These are phyloP conservation scores for Zosterops lateralis DNA, from an alignment of 2,113 vertebrate genomes.

Conservation along the genomic window DNA sequence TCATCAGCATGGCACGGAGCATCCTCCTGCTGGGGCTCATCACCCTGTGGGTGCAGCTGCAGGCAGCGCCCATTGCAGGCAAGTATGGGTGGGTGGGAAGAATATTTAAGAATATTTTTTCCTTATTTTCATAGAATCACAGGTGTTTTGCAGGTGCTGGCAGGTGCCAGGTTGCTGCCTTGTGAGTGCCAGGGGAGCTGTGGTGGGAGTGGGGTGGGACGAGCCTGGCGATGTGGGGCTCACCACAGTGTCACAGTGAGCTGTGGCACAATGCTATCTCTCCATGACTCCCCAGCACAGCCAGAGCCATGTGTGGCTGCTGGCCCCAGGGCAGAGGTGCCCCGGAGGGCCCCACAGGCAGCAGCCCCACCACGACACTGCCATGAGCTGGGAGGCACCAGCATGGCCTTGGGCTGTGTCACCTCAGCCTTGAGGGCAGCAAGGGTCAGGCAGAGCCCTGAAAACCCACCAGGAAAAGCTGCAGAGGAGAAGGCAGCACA, in stretches of 20 bases:
- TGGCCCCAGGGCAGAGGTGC: background rate
- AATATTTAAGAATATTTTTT: background rate
- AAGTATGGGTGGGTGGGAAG: background rate
- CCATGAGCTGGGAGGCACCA: background rate
- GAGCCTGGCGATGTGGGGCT: accelerated
- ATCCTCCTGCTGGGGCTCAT: slow-evolving; percentile 33
- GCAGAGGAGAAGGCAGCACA: background rate
- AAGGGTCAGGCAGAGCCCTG: background rate
- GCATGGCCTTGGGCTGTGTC: accelerated
- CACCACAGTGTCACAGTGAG: accelerated
- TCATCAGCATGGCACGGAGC: background rate
- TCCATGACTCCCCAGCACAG: background rate
- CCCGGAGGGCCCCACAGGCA: background rate
- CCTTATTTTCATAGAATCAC: background rate
- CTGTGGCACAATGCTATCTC: background rate
- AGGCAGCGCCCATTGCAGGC: slow-evolving; percentile 26
- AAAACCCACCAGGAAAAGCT: background rate
- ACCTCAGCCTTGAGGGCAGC: accelerated
- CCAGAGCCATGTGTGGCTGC: accelerated
- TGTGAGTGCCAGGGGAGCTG: background rate
- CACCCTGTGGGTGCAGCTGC: background rate
- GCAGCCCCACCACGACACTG: accelerated
- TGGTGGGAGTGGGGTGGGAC: accelerated
- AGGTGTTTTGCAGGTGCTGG: background rate
- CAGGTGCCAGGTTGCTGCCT: background rate